phyloP scores from a whole-genome alignment of 2,113 vertebrate genomes.

The Takifugu bimaculatus region DNA sequence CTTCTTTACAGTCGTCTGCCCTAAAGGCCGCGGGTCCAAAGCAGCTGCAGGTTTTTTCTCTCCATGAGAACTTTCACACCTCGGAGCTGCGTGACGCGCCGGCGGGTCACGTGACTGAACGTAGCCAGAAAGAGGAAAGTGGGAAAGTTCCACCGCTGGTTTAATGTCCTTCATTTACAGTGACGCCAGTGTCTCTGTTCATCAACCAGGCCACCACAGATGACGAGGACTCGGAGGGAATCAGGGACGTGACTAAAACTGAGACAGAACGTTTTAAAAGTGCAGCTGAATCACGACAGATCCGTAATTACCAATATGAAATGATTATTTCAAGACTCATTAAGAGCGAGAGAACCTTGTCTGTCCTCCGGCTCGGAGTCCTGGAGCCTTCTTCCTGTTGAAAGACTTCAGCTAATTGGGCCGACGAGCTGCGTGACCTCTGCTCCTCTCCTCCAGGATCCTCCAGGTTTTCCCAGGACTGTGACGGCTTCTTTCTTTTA shows the following conservation, averaged over 20 bases:
- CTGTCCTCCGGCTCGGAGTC: conserved; percentile 21
- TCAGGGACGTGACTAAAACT: too few species aligned
- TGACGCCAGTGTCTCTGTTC: too few species aligned
- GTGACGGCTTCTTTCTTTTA: conserved; percentile 67
- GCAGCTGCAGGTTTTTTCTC: conserved; percentile 27
- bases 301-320: too few species aligned
- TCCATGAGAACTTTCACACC: conserved; percentile 74
- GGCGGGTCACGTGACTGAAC: background rate
- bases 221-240: too few species aligned
- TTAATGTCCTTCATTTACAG: too few species aligned
- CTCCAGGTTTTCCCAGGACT: conserved; percentile 79
- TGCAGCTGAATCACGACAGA: too few species aligned
- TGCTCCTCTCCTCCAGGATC: conserved; percentile 43
- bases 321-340: too few species aligned
- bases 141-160: background rate
- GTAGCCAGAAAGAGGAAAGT: background rate
- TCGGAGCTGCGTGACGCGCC: conserved; percentile 18
- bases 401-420: conserved; percentile 84
- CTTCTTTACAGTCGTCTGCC: conserved; percentile 70
- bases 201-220: too few species aligned
- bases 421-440: conserved; percentile 65
- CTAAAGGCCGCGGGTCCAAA: conserved; percentile 71
- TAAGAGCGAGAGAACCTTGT: background rate
- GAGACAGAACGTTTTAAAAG: too few species aligned
- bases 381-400: conserved; percentile 44